Conservation (phyloP, 2,113 vertebrate species). For the Aix galericulata region DNA sequence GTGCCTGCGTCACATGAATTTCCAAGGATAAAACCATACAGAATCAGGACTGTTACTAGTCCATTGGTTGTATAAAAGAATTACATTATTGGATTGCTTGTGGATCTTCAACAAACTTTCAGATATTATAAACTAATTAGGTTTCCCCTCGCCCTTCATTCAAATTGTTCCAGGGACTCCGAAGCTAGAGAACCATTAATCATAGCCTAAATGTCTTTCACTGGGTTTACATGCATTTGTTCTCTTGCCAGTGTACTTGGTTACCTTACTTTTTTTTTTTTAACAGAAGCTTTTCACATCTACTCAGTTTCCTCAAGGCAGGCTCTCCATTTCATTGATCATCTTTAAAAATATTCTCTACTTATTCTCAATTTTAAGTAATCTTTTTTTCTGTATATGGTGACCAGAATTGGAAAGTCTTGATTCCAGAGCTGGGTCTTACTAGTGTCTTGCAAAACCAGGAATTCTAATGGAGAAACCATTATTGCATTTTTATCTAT, state of each 20-base stretch:
- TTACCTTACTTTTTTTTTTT: background rate
- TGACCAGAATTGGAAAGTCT: background rate
- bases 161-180: background rate
- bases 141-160: background rate
- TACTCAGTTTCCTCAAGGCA: background rate
- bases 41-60: background rate
- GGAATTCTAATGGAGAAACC: background rate
- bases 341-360: background rate
- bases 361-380: background rate
- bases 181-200: background rate
- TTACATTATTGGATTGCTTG: background rate
- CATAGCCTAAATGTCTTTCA: background rate
- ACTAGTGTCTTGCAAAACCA: background rate
- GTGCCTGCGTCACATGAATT: background rate
- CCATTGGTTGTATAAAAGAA: background rate
- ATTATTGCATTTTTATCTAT: too few relatives aligned
- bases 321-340: background rate
- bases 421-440: background rate
- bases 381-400: background rate
- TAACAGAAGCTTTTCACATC: background rate
- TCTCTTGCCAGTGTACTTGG: background rate
- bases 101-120: background rate
- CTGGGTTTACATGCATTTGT: background rate
- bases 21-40: background rate
- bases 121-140: background rate